Evolutionary conservation across 2,797 vertebrate species (phyloP), one percentile per base, ranked within the genome.

Genomic region (Anguilla marmorata): DNA sequence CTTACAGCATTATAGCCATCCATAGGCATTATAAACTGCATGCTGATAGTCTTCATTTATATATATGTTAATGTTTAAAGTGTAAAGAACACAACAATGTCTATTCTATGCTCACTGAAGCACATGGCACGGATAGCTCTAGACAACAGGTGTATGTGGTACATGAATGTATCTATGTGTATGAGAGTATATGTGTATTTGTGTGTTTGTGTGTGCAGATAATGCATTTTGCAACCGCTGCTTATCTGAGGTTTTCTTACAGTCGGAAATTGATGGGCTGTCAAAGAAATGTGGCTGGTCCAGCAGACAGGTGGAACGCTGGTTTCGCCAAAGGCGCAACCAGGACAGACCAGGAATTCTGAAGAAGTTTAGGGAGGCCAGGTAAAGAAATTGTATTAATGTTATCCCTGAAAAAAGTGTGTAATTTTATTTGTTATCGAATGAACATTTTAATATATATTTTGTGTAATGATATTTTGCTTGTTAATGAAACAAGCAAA

Each of bases 361-460:
- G 87, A 97, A 96, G 93, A 98, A 97, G 90, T 98, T 99, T 93
- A 96, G 93, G 88, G 98, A 99, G 91, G 97, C 97, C 90, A 98
- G 97, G 98, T 97, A 94, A 58, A 4, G 14, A 4, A 50, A 37
- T 16, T 27, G 27, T 63, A 52, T 69, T 74, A 33, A 37, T 45
- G 19, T 80, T 37, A 45, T 41, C 58, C 21, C 24, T n/a, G 27
- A 14, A 66, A n/a, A 7, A 66, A 9, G 6, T 66, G 6, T 66
- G 63, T 24, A 69, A 69, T 69, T 69, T n/a, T 19, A 21, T 63
- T 63, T 19, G 1, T 63, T 63, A 69, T 69, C 27, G 3, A 58
- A 58, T 58, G 14, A 19, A 58, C 14, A 58, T 58, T 58, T 58
- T 58, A 16, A 58, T 16, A 16, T 58, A 58, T 58, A 58, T 58